Evolutionary conservation across 2,797 vertebrate species (phyloP).

Genomic region (Cirrhinus mrigala): DNA sequence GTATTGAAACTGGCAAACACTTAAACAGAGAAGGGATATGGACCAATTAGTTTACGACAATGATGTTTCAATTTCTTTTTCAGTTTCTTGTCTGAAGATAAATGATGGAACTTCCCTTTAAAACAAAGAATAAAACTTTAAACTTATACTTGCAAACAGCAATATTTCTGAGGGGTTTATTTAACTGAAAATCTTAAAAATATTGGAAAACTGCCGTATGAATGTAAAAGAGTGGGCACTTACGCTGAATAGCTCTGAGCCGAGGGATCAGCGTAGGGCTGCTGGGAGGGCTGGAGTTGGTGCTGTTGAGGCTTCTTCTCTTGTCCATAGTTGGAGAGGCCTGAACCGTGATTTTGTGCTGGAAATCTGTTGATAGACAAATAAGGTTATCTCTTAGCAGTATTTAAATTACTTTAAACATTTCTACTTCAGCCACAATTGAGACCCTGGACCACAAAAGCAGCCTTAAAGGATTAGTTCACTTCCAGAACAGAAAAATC

Average conservation of each 20-base stretch:
- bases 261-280: slow-evolving; percentile 93
- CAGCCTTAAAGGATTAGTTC: too few species aligned
- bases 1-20: slow-evolving; percentile 3
- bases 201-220: neutral
- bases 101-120: neutral
- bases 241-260: slow-evolving; percentile 93
- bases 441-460: too few species aligned
- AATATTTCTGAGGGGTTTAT: neutral
- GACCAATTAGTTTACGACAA: neutral
- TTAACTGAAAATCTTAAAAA: neutral
- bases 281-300: slow-evolving; percentile 89
- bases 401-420: neutral
- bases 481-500: too few species aligned
- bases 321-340: slow-evolving; percentile 94
- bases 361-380: slow-evolving; percentile 84
- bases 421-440: neutral
- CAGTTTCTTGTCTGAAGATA: neutral
- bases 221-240: slow-evolving; percentile 61
- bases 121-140: neutral
- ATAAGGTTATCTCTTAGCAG: neutral
- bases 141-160: neutral
- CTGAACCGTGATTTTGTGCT: slow-evolving; percentile 97
- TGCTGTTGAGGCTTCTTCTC: slow-evolving; percentile 90
- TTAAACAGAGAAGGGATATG: neutral
- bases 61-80: neutral